Base-by-base conservation (phyloP, 1,140 invertebrate species). In the Hyles euphorbiae region DNA sequence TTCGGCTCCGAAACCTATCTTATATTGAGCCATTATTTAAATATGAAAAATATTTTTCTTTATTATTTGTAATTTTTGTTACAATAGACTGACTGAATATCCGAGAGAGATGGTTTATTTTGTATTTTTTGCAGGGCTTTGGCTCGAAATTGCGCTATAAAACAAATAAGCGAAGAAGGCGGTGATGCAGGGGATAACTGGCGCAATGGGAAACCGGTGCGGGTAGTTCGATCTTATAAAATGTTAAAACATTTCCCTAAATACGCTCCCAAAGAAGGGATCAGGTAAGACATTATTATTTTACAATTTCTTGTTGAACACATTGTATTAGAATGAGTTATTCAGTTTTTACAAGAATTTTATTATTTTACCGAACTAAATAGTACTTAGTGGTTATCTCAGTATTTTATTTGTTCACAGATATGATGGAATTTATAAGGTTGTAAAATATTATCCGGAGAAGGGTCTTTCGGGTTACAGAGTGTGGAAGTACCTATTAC, bases 391-490 rank as follows among this genome's bases (percentile, higher is more conserved):
- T 22, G 22, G 22, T 22, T 22, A 2, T 22, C 22, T 1, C 2
- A 22, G 2, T 22, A 22, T 22, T 22, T 2, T 22, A 22, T 58
- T 58, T 65, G 70, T 64, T n/a, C n/a, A n/a, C 63, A 92, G 93
- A 60, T 95, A 95, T 76, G 93, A 95, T 87, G 94, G 94, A 3
- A 91, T 95, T 46, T 95, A 95, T 77, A 95, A 95, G 84, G 93
- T 97, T 5, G 94, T 96, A 0, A 96, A 95, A 69, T 97, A 97
- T 78, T 97, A 94, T 88, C 94, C 94, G 3, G 92, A 95, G 72
- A 94, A 92, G 61, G 95, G 95, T 8, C 91, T 94, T 68, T 94
- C 94, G 49, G 96, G 95, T 2, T 96, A 93, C 76, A 88, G 91
- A 5, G 94, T 98, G 8, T 98, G 96, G 96, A 91, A 94, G 49